phyloP scores from a whole-genome alignment of 2,113 vertebrate species.

The Mesoclemmys tuberculata region DNA sequence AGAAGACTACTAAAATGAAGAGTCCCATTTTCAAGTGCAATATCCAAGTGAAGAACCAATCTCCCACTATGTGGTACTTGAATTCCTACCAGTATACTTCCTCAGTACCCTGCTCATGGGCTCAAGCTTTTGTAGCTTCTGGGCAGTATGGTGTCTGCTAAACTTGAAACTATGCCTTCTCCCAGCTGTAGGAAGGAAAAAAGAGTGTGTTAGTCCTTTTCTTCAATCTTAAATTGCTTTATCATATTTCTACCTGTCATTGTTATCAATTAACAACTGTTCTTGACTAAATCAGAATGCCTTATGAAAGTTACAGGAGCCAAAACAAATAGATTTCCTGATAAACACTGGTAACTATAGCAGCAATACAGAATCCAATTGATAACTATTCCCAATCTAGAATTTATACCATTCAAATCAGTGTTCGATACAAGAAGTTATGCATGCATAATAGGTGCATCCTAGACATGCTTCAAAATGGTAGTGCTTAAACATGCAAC shows the following conservation, averaged over 20 bases:
- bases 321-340: background rate
- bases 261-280: background rate
- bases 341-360: background rate
- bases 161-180: background rate
- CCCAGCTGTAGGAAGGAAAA: background rate
- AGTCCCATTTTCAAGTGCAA: background rate
- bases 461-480: background rate
- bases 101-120: no score
- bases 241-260: background rate
- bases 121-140: background rate
- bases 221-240: background rate
- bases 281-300: no score
- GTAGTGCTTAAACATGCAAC: background rate
- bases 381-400: background rate
- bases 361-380: background rate
- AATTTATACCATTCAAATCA: background rate
- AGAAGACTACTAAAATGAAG: background rate
- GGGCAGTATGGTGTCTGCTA: background rate
- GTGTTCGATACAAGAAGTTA: background rate
- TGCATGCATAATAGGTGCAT: background rate
- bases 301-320: background rate
- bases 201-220: background rate
- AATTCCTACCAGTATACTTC: background rate
- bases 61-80: background rate
- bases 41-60: background rate